These are phyloP conservation scores for Stenichneumon culpator DNA, from an alignment of 2,888 invertebrate genomes.

Conservation along the genomic window DNA sequence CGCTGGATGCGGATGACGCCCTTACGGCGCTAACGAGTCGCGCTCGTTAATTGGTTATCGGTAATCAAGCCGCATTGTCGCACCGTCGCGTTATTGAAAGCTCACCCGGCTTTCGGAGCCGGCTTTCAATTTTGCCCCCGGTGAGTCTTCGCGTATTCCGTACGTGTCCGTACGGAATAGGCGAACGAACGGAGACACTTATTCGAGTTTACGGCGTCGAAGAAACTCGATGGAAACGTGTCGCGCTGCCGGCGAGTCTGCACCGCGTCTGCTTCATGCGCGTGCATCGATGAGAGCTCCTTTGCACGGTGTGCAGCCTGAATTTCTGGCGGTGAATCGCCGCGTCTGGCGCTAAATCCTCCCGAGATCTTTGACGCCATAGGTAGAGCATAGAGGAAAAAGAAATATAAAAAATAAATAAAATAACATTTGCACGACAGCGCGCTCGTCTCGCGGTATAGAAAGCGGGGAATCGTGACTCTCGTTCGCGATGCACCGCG, in stretches of 20 bases:
- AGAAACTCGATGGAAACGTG: constrained; percentile 19
- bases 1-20: not conserved
- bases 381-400: not conserved
- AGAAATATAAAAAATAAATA: not conserved
- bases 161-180: not conserved
- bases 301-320: not conserved
- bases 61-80: not conserved
- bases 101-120: not conserved
- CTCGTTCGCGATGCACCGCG: constrained; percentile 6
- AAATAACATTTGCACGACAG: constrained; percentile 23
- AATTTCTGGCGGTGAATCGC: constrained; percentile 12
- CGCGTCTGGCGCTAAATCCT: constrained; percentile 15
- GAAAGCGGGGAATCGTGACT: constrained; percentile 47
- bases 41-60: constrained; percentile 1
- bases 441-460: constrained; percentile 15
- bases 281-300: not conserved
- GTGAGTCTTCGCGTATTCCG: not conserved
- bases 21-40: not conserved
- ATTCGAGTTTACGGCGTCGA: constrained; percentile 11
- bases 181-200: not conserved
- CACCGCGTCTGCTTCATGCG: constrained; percentile 35
- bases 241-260: constrained; percentile 36
- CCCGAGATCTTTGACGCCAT: constrained; percentile 33
- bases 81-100: not conserved
- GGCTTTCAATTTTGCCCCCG: not conserved